A percentile compares a stretch with the other conserved stretches of the same genome.
Conservation (phyloP, 2,113 vertebrate species). For the Ailurus styani region DNA sequence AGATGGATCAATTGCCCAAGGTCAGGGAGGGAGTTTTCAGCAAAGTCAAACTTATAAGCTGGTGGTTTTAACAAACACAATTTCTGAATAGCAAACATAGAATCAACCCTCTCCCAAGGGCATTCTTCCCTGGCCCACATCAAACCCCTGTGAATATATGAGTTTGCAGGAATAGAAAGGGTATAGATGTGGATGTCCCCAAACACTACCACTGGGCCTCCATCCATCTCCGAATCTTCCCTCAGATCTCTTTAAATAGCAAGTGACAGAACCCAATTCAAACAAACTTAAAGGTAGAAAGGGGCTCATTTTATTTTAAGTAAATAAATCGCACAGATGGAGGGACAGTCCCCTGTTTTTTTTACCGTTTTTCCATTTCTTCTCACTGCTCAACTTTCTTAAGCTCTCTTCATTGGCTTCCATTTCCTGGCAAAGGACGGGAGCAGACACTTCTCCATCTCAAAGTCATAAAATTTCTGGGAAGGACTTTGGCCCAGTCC, state of each 20-base stretch:
- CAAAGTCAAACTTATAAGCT: not conserved
- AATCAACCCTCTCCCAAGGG: not conserved
- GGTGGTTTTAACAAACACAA: not conserved
- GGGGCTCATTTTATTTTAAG: not conserved
- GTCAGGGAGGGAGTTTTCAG: not conserved
- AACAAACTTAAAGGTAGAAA: not conserved
- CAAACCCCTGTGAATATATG: not conserved
- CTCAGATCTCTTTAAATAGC: not conserved
- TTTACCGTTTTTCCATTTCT: constrained; percentile 1
- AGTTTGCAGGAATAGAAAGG: not conserved
- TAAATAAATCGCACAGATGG: not conserved
- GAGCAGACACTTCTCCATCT: not conserved
- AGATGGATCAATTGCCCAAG: not conserved
- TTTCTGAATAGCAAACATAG: constrained; percentile 14
- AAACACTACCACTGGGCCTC: not conserved
- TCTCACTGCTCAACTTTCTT: not conserved
- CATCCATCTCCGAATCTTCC: not conserved
- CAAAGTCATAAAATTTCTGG: not conserved
- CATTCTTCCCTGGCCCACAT: not conserved
- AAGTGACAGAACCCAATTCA: not conserved
- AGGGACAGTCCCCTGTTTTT: not conserved
- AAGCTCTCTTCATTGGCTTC: not conserved
- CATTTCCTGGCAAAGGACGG: not conserved
- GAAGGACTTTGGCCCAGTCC: not conserved
- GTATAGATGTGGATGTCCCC: not conserved